A percentile compares a stretch with the other conserved stretches of the same genome.
Conservation (phyloP, 1,140 invertebrate genomes). For the Pinna nobilis region DNA sequence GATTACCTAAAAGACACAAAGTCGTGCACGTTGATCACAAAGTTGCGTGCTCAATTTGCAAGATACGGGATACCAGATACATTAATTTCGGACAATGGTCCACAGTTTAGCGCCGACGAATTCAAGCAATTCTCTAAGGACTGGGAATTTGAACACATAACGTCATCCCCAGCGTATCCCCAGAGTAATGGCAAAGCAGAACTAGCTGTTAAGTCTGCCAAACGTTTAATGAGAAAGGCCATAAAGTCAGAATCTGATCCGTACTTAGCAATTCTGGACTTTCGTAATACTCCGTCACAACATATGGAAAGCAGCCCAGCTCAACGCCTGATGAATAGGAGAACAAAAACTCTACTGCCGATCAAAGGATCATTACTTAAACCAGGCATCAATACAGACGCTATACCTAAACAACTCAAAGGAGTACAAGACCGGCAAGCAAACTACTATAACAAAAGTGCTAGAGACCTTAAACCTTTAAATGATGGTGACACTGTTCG, state of each 20-base stretch:
- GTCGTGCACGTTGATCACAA: slow-evolving; percentile 27
- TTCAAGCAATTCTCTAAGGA: slow-evolving; percentile 25
- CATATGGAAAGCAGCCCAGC: not conserved
- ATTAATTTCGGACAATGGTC: slow-evolving; percentile 36
- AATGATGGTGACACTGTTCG: not conserved
- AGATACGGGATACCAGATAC: slow-evolving; percentile 41
- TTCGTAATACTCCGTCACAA: slow-evolving; percentile 35
- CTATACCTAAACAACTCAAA: too few relatives aligned
- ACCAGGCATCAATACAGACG: too few relatives aligned
- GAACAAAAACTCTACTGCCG: slow-evolving; percentile 24
- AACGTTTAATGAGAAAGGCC: slow-evolving; percentile 12
- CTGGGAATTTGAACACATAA: slow-evolving; percentile 21
- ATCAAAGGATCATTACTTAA: not conserved
- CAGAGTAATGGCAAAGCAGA: slow-evolving; percentile 34
- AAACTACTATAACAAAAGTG: not conserved
- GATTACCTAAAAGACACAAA: slow-evolving; percentile 16
- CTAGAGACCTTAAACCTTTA: not conserved
- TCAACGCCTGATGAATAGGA: slow-evolving; percentile 9
- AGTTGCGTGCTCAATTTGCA: slow-evolving; percentile 35
- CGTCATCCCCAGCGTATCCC: slow-evolving; percentile 17
- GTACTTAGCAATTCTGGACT: slow-evolving; percentile 23
- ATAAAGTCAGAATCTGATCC: slow-evolving; percentile 20
- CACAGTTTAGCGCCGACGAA: slow-evolving; percentile 25
- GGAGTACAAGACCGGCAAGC: not conserved
- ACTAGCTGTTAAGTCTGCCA: slow-evolving; percentile 31